These are phyloP conservation scores for Hylyphantes graminicola DNA, from an alignment of 1,140 invertebrate genomes.

Conservation along the genomic window DNA sequence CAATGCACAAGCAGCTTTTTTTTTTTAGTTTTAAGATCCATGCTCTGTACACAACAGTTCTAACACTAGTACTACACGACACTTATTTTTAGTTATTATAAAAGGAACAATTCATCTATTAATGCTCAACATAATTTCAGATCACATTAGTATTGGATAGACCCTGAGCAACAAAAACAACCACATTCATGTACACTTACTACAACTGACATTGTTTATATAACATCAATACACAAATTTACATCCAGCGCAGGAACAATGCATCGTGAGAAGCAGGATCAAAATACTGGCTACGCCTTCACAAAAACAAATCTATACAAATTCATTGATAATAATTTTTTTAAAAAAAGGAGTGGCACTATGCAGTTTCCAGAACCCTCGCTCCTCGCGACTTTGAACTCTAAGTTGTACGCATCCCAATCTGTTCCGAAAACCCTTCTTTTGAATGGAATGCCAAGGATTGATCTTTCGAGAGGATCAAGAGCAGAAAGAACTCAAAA, in stretches of 20 bases:
- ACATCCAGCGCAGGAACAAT: conserved; percentile 35
- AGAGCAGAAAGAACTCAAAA: not conserved
- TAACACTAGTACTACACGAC: conserved; percentile 57
- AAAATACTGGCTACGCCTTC: conserved; percentile 14
- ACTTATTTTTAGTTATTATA: conserved; percentile 32
- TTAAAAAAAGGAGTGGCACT: conserved; percentile 9
- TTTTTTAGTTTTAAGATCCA: conserved; percentile 29
- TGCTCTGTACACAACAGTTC: conserved; percentile 54
- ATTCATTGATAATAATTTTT: not conserved
- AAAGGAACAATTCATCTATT: conserved; percentile 57
- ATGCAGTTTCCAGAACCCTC: no score
- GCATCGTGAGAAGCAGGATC: conserved; percentile 9
- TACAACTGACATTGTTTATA: conserved; percentile 32
- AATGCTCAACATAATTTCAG: conserved; percentile 57
- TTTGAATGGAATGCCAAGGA: not conserved
- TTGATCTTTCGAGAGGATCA: not conserved
- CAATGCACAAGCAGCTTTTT: not conserved
- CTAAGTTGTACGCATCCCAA: no score
- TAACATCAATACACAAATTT: conserved; percentile 43
- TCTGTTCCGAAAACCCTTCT: not conserved
- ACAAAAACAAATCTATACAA: conserved; percentile 2
- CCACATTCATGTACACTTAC: conserved; percentile 54
- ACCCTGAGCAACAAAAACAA: conserved; percentile 57
- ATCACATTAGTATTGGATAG: conserved; percentile 49
- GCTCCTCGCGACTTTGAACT: no score